A percentile compares a stretch with the other conserved stretches of the same genome.
phyloP scores from a whole-genome alignment of 2,888 invertebrate species.

The Chymomyza fuscimana region DNA sequence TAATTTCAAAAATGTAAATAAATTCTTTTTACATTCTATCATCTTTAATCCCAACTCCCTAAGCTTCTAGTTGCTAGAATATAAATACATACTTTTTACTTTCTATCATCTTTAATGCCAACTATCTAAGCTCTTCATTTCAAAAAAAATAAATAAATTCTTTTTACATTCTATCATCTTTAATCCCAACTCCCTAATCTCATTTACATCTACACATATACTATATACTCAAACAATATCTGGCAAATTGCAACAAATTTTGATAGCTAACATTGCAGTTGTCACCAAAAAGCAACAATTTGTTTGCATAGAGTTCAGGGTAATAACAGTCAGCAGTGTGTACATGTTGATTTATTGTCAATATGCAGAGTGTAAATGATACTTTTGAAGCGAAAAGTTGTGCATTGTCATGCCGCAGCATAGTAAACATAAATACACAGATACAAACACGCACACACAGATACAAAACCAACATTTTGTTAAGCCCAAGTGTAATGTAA shows the following conservation, averaged over 20 bases:
- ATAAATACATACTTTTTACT: too few species aligned
- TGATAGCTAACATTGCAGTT: too few species aligned
- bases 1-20: too few species aligned
- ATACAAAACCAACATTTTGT: constrained; percentile 22
- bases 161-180: background rate
- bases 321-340: background rate
- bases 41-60: background rate
- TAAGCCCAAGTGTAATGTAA: constrained; percentile 58
- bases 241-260: background rate
- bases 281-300: background rate
- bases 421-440: constrained; percentile 11
- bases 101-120: too few species aligned
- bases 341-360: constrained; percentile 37
- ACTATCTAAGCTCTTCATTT: too few species aligned
- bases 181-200: background rate
- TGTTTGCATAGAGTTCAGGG: background rate
- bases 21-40: too few species aligned
- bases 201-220: too few species aligned
- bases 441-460: constrained; percentile 12
- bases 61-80: accelerated
- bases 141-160: too few species aligned
- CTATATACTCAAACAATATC: background rate
- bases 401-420: background rate
- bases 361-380: constrained; percentile 41
- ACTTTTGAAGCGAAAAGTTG: constrained; percentile 28